Percentiles rank a stretch among this genome's conserved stretches.
phyloP scores from a whole-genome alignment of 2,113 vertebrate genomes.

The Sula dactylatra region DNA sequence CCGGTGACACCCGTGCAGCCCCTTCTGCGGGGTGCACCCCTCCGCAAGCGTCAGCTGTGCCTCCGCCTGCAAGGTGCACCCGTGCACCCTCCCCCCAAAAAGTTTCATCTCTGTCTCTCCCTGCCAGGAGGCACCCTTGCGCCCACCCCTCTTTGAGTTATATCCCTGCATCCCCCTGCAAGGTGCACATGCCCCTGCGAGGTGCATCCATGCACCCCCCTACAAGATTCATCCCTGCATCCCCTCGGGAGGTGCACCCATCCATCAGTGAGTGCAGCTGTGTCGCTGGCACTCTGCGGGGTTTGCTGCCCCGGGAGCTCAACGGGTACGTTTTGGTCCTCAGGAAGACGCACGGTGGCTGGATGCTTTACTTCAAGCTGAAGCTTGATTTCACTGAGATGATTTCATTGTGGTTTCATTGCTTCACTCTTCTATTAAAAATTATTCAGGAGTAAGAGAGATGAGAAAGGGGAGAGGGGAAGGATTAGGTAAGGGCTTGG shows the following conservation, averaged over 20 bases:
- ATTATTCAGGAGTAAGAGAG: not conserved
- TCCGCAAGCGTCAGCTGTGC: not conserved
- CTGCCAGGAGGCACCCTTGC: not conserved
- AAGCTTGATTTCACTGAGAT: not conserved
- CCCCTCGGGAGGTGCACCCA: not conserved
- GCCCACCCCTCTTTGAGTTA: not conserved
- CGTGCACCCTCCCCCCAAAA: fast-evolving
- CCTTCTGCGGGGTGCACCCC: not conserved
- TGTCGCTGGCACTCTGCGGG: not conserved
- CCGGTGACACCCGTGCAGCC: not conserved
- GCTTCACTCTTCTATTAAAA: not conserved
- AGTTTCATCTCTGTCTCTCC: not conserved
- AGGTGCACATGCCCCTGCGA: not conserved
- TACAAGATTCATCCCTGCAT: not conserved
- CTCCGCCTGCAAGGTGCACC: not conserved
- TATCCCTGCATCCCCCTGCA: not conserved
- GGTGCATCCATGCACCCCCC: not conserved
- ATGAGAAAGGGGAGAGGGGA: not conserved
- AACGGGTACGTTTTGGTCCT: fast-evolving
- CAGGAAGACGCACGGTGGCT: not conserved
- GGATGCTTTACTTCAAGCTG: not conserved
- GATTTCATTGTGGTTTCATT: not conserved
- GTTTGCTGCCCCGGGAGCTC: not conserved
- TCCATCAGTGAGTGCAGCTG: not conserved
- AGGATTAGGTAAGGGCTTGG: constrained; percentile 14